A percentile compares a stretch with the other conserved stretches of the same genome.
Conservation (phyloP, 2,113 vertebrate species). For the Corapipo altera region DNA sequence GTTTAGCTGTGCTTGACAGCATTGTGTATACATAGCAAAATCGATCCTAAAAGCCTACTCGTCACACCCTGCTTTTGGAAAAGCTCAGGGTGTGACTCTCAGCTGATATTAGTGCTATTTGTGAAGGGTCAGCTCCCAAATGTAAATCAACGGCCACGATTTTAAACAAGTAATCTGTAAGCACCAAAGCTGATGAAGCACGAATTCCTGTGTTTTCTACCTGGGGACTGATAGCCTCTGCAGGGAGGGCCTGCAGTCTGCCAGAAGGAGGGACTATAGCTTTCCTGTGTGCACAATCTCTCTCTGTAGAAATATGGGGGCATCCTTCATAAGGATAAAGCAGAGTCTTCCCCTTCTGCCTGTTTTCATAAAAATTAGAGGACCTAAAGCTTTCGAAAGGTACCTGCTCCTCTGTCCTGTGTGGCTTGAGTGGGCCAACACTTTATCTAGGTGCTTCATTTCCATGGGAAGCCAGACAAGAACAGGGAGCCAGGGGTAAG, state of each 20-base stretch:
- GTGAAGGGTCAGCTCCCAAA: not conserved
- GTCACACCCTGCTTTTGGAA: not conserved
- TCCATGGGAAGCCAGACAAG: not conserved
- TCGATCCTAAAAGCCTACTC: not conserved
- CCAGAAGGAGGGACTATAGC: not conserved
- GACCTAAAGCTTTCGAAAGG: not conserved
- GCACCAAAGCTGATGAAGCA: not conserved
- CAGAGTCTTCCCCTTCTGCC: not conserved
- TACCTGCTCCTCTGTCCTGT: not conserved
- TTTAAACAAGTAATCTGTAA: not conserved
- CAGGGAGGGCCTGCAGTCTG: not conserved
- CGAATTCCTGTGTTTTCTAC: fast-evolving
- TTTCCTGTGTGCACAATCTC: not conserved
- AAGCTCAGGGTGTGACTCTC: not conserved
- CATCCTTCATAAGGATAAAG: not conserved
- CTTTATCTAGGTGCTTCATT: not conserved
- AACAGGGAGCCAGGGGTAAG: not conserved
- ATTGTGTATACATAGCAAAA: not conserved
- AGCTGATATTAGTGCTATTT: not conserved
- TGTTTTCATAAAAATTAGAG: not conserved
- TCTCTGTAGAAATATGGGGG: not conserved
- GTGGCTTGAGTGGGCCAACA: not conserved
- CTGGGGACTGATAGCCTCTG: not conserved
- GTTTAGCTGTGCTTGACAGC: not conserved
- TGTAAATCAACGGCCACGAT: not conserved